Evolutionary conservation across 92 coral and sea anemone species (phyloP).

Genomic region (Micromussa lordhowensis): DNA sequence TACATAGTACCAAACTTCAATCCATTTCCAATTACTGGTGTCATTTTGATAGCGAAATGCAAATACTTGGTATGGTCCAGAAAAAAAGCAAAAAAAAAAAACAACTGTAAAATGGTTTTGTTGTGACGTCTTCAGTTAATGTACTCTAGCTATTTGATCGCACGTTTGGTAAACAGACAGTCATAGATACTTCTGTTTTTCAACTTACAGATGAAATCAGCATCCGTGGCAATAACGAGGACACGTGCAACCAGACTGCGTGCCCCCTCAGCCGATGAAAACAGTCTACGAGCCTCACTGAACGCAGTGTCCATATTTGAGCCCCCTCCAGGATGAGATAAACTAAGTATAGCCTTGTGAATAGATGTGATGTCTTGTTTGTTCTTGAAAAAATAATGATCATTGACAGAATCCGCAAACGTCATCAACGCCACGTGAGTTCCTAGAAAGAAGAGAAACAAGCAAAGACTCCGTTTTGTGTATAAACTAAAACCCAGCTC

Average conservation of each 20-base stretch:
- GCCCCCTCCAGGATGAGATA: constrained; percentile 53
- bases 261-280: constrained; percentile 13
- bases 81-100: no score
- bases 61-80: no score
- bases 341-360: not conserved
- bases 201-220: constrained; percentile 23
- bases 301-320: constrained; percentile 29
- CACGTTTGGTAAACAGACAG: not conserved
- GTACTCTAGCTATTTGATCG: not conserved
- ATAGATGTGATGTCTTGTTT: constrained; percentile 14
- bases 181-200: not conserved
- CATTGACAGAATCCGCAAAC: constrained; percentile 9
- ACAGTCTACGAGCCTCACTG: constrained; percentile 14
- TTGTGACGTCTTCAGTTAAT: not conserved
- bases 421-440: constrained; percentile 35
- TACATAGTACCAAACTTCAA: no score
- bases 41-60: no score
- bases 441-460: not conserved
- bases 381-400: constrained; percentile 13
- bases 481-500: not conserved
- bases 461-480: no score
- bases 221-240: constrained; percentile 40
- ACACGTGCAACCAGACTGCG: constrained; percentile 28
- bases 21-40: no score
- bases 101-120: no score